phyloP scores from a whole-genome alignment of 92 coral and sea anemone species.

The Desmophyllum pertusum region DNA sequence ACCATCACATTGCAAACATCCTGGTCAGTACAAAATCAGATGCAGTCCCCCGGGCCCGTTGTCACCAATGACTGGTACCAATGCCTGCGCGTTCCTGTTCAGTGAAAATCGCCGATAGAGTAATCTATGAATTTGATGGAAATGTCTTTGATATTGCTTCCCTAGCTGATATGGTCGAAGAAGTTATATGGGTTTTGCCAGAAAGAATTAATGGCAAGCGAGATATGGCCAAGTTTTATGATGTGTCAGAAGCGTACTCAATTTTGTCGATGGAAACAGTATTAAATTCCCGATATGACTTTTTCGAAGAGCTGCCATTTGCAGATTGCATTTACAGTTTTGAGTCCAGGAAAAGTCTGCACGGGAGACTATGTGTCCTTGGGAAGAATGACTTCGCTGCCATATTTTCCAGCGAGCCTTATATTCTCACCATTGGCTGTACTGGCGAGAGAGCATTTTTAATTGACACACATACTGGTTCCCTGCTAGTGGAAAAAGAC shows the following conservation, averaged over 20 bases:
- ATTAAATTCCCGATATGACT: constrained; percentile 10
- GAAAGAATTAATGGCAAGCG: constrained; percentile 9
- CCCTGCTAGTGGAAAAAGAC: constrained; percentile 19
- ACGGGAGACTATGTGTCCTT: constrained; percentile 11
- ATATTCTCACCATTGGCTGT: constrained; percentile 24
- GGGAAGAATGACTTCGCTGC: constrained; percentile 25
- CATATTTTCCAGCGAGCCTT: constrained; percentile 27
- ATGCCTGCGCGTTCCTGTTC: constrained; percentile 35
- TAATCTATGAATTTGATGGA: constrained; percentile 18
- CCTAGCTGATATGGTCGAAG: constrained; percentile 9
- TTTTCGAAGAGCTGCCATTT: constrained; percentile 22
- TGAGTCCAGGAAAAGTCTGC: constrained; percentile 12
- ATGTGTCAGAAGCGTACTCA: constrained; percentile 12
- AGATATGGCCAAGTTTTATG: constrained; percentile 11
- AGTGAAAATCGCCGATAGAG: constrained; percentile 11
- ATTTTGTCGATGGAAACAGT: constrained; percentile 14
- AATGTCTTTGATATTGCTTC: not conserved
- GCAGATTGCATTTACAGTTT: constrained; percentile 10
- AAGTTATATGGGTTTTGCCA: constrained; percentile 30
- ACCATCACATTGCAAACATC: too few species aligned
- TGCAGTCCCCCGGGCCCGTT: not conserved
- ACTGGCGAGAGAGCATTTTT: constrained; percentile 25
- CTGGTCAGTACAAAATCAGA: too few species aligned
- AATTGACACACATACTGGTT: constrained; percentile 31
- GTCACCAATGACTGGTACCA: constrained; percentile 2